A percentile compares a stretch with the other conserved stretches of the same genome.
These are phyloP conservation scores for Tetheella fluctuosa DNA, from an alignment of 2,888 invertebrate genomes.

Conservation along the genomic window DNA sequence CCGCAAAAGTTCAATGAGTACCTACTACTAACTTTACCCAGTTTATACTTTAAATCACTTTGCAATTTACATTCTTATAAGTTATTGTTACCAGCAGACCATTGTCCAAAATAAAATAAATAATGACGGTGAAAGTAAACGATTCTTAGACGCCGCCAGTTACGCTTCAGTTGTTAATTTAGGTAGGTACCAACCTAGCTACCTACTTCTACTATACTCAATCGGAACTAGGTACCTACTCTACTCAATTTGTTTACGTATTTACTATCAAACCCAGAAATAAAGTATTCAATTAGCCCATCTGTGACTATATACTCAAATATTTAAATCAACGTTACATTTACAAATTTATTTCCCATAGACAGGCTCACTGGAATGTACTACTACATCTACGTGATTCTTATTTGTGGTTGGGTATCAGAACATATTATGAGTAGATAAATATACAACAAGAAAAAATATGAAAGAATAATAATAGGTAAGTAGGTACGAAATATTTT, in stretches of 20 bases:
- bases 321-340: no score
- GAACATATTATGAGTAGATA: no score
- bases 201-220: constrained; percentile 2
- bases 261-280: background rate
- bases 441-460: no score
- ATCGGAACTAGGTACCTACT: constrained; percentile 5
- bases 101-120: constrained; percentile 34
- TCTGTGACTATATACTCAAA: no score
- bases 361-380: no score
- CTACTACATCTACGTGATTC: no score
- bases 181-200: background rate
- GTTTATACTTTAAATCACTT: background rate
- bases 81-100: constrained; percentile 16
- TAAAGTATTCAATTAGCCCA: no score
- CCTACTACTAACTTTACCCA: background rate
- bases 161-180: constrained; percentile 41
- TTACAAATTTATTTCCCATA: no score
- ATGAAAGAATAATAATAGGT: no score
- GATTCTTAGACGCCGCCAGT: constrained; percentile 42
- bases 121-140: constrained; percentile 51
- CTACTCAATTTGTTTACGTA: background rate
- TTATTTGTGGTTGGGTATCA: no score
- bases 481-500: no score
- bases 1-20: no score
- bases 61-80: background rate